These are phyloP conservation scores for Circaetus cinerascens DNA, from an alignment of 2,113 vertebrate genomes.

Conservation along the genomic window DNA sequence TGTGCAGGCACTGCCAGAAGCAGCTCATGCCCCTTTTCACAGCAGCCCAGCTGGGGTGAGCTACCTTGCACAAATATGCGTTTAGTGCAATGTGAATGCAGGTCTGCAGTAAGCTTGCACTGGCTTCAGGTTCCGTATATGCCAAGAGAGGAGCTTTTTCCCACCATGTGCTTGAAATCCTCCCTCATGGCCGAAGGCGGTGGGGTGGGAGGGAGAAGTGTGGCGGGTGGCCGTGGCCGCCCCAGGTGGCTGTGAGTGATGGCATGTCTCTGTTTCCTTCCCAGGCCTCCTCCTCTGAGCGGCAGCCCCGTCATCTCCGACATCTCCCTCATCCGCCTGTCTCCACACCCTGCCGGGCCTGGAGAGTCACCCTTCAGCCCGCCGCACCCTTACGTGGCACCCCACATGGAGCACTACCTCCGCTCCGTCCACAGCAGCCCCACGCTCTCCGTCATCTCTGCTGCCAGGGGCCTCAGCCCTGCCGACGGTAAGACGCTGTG, in stretches of 20 bases:
- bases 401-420: constrained; percentile 98
- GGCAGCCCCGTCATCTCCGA: constrained; percentile 95
- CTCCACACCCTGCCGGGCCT: constrained; percentile 82
- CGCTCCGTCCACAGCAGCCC: constrained; percentile 92
- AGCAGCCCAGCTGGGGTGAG: not conserved
- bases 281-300: constrained; percentile 86
- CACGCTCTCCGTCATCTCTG: constrained; percentile 93
- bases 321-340: constrained; percentile 93
- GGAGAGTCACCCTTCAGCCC: constrained; percentile 87
- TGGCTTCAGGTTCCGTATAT: not conserved
- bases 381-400: constrained; percentile 86
- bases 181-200: rapidly evolving
- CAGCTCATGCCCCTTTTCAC: not conserved
- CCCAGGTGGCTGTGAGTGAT: not conserved
- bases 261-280: constrained; percentile 27
- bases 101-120: not conserved
- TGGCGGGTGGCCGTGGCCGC: not conserved
- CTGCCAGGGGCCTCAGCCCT: constrained; percentile 91
- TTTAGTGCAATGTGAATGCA: rapidly evolving
- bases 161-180: not conserved
- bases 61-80: not conserved
- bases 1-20: not conserved
- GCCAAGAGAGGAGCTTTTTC: not conserved
- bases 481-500: constrained; percentile 83
- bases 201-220: not conserved